Base-by-base conservation (phyloP, 2,888 invertebrate genomes). In the Phragmatobia fuliginosa region DNA sequence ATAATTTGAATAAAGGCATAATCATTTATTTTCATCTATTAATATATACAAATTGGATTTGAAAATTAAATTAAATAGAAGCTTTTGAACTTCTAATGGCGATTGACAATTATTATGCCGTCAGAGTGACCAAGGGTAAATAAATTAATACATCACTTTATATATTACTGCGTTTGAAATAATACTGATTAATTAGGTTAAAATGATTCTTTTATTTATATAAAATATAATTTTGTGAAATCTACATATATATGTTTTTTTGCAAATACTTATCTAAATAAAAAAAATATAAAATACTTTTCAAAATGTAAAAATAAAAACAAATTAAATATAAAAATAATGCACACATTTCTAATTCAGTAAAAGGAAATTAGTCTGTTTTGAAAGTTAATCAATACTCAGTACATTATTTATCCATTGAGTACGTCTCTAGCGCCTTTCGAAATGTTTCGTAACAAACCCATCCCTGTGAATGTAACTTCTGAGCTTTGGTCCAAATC, bases 401-500 rank as follows among this genome's bases (percentile, higher is more conserved):
- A 4, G 16, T 28, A 56, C 16, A 28, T 28, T 56, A 28, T 56
- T 28, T 56, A 28, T 2, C 56, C 28, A 28, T 56, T 56, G 56
- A 56, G 28, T 56, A 4, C 16, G 11, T 28, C 25, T 56, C 28
- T 28, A 92, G 78, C 2, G 91, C 88, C 66, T 74, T 81, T 2
- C 91, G 85, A 75, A 96, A 96, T 11, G 96, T 96, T 85, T 96
- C 95, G 56, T 92, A 94, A 78, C 96, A 96, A 38, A 96, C 96
- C 86, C 90, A 90, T 5, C 95, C 95, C 75, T 93, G 88, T 56
- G 94, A 91, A 84, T 96, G 96, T 68, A 86, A 82, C 75, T 94
- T 90, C 75, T 92, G 85, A 4, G 96, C 96, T 76, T 93, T 89
- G 72, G 94, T 86, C 96, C 96, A 96, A 74, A 96, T 77, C 67